Base-by-base conservation (phyloP, 1,140 invertebrate genomes). In the Heliconius eleuchia region DNA sequence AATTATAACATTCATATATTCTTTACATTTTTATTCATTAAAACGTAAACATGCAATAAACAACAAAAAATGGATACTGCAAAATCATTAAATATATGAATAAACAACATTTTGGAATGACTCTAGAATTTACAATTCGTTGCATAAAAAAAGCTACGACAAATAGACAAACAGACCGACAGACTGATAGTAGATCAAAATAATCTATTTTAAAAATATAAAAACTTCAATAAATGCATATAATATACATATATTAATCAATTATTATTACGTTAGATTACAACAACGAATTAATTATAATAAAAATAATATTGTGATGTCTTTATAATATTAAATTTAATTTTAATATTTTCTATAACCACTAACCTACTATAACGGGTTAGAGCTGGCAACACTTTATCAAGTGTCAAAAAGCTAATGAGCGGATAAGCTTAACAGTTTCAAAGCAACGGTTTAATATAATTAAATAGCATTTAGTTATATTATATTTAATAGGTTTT, bases 201-300 rank as follows among this genome's bases (percentile, higher is more conserved):
- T 77, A 77, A 80, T 74, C 71, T 80, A 80, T 80, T n/a, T 46
- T 23, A 27, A 66, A 37, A 66, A 66, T 13, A 66, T 27, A 34
- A 77, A 80, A 77, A 80, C 57, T 76, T 77, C 57, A 80, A 77
- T 80, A 80, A 80, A 80, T 80, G 79, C 79, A 42, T 79, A 80
- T 77, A 80, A 70, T 52, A 60, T 66, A 71, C 71, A 76, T 57
- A 57, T 57, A 52, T 52, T 52, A 52, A 52, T 52, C 50, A 57
- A 57, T n/a, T 46, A 46, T 16, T 46, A 46, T 46, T 57, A 57
- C 3, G 9, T 57, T 23, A 70, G 30, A 76, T 76, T 57, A 76
- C 75, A 80, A 79, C 78, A 77, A 77, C 75, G 39, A 72, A 72
- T 71, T 34, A 71, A 71, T 37, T 30, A 71, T 18, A 7, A 74